Percentiles rank a stretch among this genome's conserved stretches.
Conservation (phyloP, 1,140 invertebrate genomes). For the Hyles euphorbiae region DNA sequence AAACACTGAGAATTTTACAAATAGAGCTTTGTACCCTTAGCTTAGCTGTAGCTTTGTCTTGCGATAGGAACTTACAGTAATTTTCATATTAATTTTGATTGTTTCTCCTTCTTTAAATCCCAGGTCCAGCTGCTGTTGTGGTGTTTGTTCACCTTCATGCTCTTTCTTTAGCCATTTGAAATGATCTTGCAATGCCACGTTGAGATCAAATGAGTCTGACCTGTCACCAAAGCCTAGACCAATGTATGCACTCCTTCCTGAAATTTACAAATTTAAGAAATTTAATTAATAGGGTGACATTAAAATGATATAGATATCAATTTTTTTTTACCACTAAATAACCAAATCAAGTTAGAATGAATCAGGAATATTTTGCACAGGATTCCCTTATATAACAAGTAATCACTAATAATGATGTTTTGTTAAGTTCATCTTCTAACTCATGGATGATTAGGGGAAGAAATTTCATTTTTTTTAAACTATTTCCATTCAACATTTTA, state of each 20-base stretch:
- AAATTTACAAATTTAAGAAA: conserved; percentile 26
- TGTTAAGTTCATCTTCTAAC: no score
- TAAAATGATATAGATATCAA: not conserved
- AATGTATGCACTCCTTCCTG: conserved; percentile 96
- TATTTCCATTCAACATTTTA: no score
- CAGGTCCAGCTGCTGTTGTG: conserved; percentile 92
- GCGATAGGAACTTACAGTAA: conserved; percentile 83
- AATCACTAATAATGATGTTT: no score
- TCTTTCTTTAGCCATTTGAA: conserved; percentile 98
- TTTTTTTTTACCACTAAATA: not conserved
- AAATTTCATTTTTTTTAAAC: no score
- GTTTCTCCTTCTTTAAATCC: conserved; percentile 99
- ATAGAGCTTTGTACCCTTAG: no score
- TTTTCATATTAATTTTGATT: conserved; percentile 99
- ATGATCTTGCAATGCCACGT: conserved; percentile 98
- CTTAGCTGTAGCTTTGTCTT: no score
- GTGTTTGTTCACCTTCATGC: conserved; percentile 88
- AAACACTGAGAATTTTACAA: no score
- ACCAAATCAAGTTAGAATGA: no score
- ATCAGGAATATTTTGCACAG: no score
- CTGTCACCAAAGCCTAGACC: conserved; percentile 98
- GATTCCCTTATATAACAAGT: no score
- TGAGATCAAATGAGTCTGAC: conserved; percentile 99
- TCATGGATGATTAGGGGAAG: no score
- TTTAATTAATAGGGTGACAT: not conserved